These are phyloP conservation scores for Chaetogeoica ovagalla DNA, from an alignment of 2,888 invertebrate species.

Conservation along the genomic window DNA sequence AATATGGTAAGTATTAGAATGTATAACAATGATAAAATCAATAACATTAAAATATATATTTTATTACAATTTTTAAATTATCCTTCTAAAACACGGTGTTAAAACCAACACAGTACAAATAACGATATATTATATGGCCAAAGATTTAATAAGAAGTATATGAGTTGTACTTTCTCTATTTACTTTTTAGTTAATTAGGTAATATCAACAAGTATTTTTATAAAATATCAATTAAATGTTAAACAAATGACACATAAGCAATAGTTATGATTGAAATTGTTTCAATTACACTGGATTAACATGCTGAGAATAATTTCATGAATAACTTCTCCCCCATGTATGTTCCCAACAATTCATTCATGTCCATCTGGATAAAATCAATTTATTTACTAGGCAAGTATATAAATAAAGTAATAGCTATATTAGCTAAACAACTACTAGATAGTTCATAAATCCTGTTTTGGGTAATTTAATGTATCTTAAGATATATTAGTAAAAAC, in stretches of 20 bases:
- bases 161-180: too few relatives aligned
- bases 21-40: conserved; percentile 14
- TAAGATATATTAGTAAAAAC: background rate
- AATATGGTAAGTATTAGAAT: background rate
- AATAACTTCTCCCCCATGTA: background rate
- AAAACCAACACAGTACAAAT: background rate
- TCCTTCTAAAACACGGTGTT: background rate
- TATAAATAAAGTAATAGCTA: background rate
- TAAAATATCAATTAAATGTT: too few relatives aligned
- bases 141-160: too few relatives aligned
- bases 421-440: background rate
- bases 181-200: too few relatives aligned
- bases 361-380: background rate
- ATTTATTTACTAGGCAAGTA: conserved; percentile 3
- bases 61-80: conserved; percentile 3
- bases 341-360: background rate
- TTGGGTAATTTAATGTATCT: background rate
- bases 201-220: too few relatives aligned
- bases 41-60: background rate
- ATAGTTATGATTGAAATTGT: background rate
- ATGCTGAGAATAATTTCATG: background rate
- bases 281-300: background rate
- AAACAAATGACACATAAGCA: too few relatives aligned
- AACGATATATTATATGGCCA: too few relatives aligned
- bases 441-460: conserved; percentile 1